A percentile compares a stretch with the other conserved stretches of the same genome.
phyloP scores from a whole-genome alignment of 2,888 invertebrate species.

The Crocallis elinguaria region DNA sequence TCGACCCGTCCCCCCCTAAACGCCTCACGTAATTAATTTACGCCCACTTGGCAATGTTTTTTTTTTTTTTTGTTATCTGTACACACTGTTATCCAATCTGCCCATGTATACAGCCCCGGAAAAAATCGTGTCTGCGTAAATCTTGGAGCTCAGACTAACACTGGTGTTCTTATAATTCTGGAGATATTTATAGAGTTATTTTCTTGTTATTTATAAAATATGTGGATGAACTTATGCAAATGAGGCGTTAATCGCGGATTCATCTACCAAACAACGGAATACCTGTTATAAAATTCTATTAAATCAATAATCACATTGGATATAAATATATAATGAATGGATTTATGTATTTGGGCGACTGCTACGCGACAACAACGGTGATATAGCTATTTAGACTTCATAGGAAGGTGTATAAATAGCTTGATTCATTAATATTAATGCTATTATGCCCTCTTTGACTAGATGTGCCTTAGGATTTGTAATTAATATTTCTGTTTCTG shows the following conservation, averaged over 20 bases:
- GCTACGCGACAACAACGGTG: constrained; percentile 5
- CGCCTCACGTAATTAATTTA: too few species aligned
- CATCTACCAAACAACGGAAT: constrained; percentile 19
- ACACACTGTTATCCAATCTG: too few species aligned
- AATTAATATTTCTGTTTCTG: constrained; percentile 4
- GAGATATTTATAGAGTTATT: too few species aligned
- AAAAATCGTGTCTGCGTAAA: too few species aligned
- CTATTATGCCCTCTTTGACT: constrained; percentile 1
- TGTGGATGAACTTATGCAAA: background rate
- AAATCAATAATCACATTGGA: constrained; percentile 17
- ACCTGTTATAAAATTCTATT: constrained; percentile 11
- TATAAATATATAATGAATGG: constrained; percentile 14
- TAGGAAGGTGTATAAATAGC: constrained; percentile 13
- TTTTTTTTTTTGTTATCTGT: too few species aligned
- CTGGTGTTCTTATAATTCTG: too few species aligned
- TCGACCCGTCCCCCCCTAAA: too few species aligned
- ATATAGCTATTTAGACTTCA: constrained; percentile 2
- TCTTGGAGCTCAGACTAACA: too few species aligned
- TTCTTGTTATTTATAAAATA: too few species aligned
- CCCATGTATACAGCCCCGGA: too few species aligned
- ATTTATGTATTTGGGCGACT: constrained; percentile 29
- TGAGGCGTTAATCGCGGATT: constrained; percentile 10
- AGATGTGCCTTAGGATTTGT: constrained; percentile 1
- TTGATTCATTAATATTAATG: constrained; percentile 14
- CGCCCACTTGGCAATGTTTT: too few species aligned